These are phyloP conservation scores for Limnephilus marmoratus DNA, from an alignment of 2,888 invertebrate genomes.

Conservation along the genomic window DNA sequence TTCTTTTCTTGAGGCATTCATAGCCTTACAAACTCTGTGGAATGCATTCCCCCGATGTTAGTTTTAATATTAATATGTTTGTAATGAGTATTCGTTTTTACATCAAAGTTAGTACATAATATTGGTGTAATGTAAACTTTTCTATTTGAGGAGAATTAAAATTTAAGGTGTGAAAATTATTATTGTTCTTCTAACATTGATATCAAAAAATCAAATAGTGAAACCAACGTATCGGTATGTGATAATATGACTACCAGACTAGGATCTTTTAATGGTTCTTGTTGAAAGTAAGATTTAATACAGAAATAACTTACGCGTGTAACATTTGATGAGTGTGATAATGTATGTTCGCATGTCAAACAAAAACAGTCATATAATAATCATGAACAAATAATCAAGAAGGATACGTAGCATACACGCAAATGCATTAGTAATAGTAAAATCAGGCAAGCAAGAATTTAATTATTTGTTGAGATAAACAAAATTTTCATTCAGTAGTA, in stretches of 20 bases:
- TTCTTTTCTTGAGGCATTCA: background rate
- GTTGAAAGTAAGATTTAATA: slow-evolving; percentile 50
- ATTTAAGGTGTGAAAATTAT: background rate
- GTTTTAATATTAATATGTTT: background rate
- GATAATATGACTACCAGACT: background rate
- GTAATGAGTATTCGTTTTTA: background rate
- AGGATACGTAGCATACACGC: slow-evolving; percentile 43
- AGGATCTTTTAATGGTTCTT: background rate
- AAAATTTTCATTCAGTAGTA: background rate
- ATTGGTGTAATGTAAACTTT: background rate
- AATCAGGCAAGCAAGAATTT: background rate
- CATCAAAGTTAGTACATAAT: too few species aligned
- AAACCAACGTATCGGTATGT: background rate
- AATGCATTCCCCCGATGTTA: background rate
- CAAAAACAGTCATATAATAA: slow-evolving; percentile 64
- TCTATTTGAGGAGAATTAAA: background rate
- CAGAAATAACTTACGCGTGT: slow-evolving; percentile 66
- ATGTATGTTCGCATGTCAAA: slow-evolving; percentile 66
- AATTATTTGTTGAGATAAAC: background rate
- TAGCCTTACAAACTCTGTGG: background rate
- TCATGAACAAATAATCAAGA: slow-evolving; percentile 63
- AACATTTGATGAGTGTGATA: slow-evolving; percentile 63
- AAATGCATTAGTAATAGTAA: slow-evolving; percentile 14
- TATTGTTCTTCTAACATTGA: background rate
- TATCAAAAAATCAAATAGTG: background rate